Base-by-base conservation (phyloP, 1,140 invertebrate species). In the Gryon sp. region DNA sequence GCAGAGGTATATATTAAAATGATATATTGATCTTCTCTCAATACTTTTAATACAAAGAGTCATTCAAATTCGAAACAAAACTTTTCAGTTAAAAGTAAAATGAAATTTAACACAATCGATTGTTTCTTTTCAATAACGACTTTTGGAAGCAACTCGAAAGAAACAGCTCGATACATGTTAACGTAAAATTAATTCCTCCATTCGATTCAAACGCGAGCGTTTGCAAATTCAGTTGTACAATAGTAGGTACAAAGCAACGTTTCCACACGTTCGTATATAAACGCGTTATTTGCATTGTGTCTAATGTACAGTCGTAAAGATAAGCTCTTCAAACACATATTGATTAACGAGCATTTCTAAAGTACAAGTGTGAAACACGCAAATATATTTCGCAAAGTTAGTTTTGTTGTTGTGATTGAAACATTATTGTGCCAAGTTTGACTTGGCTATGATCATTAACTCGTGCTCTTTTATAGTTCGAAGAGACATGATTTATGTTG, bases 401-500 rank as follows among this genome's bases (percentile, higher is more conserved):
- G 6, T 59, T 65, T 75, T 52, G 19, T n/a, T n/a, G n/a, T 65
- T 55, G 11, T 30, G 55, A 72, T 63, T 55, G 50, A 55, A 62
- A 72, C 28, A 22, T 57, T 73, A 59, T 65, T 74, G 36, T 66
- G 14, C 52, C 34, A 12, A 41, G 40, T 65, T 41, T 4, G 36
- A 38, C 52, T 46, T 32, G 12, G 20, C 52, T 52, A 9, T 22
- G 14, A 59, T 73, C 52, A 53, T 66, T 66, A 63, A 62, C 28
- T 57, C 57, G 41, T 24, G 15, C 22, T 45, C 12, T 74, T 66
- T 74, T 59, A 59, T 20, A 16, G 11, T 40, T 40, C 11, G 57
- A 75, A 48, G 53, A 9, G 15, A 20, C 38, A 66, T 75, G 55
- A 75, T 75, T 75, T 75, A 75, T 75, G 62, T 52, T 62, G 46